A percentile compares a stretch with the other conserved stretches of the same genome.
These are phyloP conservation scores for Bursaphelenchus mucronatus DNA, from an alignment of 1,140 invertebrate species.

Conservation along the genomic window DNA sequence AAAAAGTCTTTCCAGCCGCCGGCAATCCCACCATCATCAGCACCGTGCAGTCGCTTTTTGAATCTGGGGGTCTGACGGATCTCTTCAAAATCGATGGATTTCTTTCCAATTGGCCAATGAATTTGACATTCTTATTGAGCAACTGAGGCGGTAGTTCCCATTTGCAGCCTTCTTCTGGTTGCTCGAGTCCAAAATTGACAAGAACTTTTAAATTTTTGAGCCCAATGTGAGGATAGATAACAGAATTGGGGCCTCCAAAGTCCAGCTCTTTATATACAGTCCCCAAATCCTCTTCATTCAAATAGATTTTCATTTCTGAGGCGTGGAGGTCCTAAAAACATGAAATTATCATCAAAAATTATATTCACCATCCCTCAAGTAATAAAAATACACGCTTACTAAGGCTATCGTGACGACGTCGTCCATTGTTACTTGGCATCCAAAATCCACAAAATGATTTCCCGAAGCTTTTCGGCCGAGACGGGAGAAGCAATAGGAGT, in stretches of 20 bases:
- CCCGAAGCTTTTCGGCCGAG: constrained; percentile 37
- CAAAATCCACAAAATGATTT: constrained; percentile 38
- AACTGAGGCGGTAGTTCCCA: constrained; percentile 11
- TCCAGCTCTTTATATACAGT: constrained; percentile 45
- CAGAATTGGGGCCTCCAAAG: constrained; percentile 21
- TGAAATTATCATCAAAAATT: constrained; percentile 6
- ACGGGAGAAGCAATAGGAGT: constrained; percentile 39
- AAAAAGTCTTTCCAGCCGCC: constrained; percentile 47
- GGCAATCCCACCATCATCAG: constrained; percentile 50
- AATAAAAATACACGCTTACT: constrained; percentile 28
- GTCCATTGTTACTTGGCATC: constrained; percentile 30
- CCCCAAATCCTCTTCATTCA: constrained; percentile 52
- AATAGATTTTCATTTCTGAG: constrained; percentile 47
- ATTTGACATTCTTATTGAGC: constrained; percentile 16
- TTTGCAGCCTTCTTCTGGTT: constrained; percentile 7
- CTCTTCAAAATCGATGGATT: neutral
- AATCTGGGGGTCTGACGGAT: constrained; percentile 22
- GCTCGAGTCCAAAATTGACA: constrained; percentile 56
- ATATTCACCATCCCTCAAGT: constrained; percentile 16
- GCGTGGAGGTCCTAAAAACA: constrained; percentile 46
- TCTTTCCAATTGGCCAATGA: constrained; percentile 27
- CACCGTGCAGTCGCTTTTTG: constrained; percentile 53
- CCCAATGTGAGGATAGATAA: constrained; percentile 51
- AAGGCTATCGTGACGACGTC: constrained; percentile 49
- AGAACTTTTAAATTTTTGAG: constrained; percentile 55